Conservation (phyloP, 2,797 vertebrate species). For the Tragopan temminckii region DNA sequence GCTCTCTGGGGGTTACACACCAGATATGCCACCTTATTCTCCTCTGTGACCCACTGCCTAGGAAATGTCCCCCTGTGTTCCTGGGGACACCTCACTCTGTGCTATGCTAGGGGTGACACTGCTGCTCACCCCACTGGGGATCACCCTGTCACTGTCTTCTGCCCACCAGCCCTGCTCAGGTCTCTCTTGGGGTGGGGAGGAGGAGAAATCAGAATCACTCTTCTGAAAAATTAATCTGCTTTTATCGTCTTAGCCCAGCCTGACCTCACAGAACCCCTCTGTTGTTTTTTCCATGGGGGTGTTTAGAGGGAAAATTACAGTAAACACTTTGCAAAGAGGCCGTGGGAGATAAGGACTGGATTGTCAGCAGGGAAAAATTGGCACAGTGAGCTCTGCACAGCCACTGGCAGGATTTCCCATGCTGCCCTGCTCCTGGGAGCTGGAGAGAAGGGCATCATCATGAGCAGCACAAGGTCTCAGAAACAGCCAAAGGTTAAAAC, state of each 20-base stretch:
- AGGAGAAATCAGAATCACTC: slow-evolving; percentile 17
- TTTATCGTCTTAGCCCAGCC: background rate
- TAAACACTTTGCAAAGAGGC: background rate
- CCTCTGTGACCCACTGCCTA: background rate
- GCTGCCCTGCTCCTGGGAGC: background rate
- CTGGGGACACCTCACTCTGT: accelerated
- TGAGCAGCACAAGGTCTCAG: background rate
- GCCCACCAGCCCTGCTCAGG: accelerated
- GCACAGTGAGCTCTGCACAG: background rate
- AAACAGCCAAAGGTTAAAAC: background rate
- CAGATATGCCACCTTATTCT: background rate
- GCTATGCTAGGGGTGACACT: background rate
- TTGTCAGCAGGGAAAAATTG: background rate
- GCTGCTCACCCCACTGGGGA: background rate
- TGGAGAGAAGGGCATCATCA: background rate
- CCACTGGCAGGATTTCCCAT: background rate
- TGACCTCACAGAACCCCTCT: background rate
- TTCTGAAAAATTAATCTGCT: slow-evolving; percentile 56
- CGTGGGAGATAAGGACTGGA: background rate
- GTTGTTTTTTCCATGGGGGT: accelerated
- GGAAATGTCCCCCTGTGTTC: accelerated
- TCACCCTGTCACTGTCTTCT: background rate
- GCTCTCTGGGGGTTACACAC: background rate
- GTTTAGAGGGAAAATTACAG: background rate
- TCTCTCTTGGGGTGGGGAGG: accelerated